Evolutionary conservation across 1,140 invertebrate species (phyloP).

Genomic region (Epicauta chinensis): DNA sequence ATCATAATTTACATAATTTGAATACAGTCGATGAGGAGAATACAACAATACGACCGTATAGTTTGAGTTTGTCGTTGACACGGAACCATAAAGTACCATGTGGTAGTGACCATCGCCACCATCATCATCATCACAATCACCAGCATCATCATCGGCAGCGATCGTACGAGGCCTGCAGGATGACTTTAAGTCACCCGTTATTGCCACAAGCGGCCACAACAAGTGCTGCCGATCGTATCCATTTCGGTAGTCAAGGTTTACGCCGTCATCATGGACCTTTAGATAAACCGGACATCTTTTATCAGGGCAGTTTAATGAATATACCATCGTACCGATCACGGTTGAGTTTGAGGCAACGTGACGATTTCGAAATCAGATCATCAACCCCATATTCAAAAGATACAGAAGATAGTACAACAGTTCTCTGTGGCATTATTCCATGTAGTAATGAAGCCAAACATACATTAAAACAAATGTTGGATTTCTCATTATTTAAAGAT

Average conservation of each 20-base stretch:
- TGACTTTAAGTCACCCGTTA: slow-evolving; percentile 59
- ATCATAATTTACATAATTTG: slow-evolving; percentile 22
- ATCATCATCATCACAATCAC: too few species aligned
- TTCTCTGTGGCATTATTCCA: slow-evolving; percentile 46
- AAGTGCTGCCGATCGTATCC: slow-evolving; percentile 7
- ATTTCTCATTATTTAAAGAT: slow-evolving; percentile 76
- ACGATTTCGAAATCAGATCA: slow-evolving; percentile 32
- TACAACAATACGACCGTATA: slow-evolving; percentile 45
- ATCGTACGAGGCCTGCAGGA: slow-evolving; percentile 43
- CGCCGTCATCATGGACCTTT: slow-evolving; percentile 58
- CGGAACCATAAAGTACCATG: too few species aligned
- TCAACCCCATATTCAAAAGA: slow-evolving; percentile 25
- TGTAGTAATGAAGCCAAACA: slow-evolving; percentile 55
- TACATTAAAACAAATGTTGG: slow-evolving; percentile 75
- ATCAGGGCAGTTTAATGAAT: slow-evolving; percentile 69
- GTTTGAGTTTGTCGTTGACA: slow-evolving; percentile 39
- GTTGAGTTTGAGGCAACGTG: slow-evolving; percentile 41
- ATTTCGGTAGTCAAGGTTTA: slow-evolving; percentile 30
- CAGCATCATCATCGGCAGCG: too few species aligned
- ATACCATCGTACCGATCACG: slow-evolving; percentile 44
- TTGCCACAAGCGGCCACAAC: slow-evolving; percentile 39
- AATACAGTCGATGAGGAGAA: slow-evolving; percentile 17
- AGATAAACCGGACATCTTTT: slow-evolving; percentile 80
- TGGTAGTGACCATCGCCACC: too few species aligned
- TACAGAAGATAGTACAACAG: slow-evolving; percentile 19